Base-by-base conservation (phyloP, 2,113 vertebrate species). In the Oryzias woworae region DNA sequence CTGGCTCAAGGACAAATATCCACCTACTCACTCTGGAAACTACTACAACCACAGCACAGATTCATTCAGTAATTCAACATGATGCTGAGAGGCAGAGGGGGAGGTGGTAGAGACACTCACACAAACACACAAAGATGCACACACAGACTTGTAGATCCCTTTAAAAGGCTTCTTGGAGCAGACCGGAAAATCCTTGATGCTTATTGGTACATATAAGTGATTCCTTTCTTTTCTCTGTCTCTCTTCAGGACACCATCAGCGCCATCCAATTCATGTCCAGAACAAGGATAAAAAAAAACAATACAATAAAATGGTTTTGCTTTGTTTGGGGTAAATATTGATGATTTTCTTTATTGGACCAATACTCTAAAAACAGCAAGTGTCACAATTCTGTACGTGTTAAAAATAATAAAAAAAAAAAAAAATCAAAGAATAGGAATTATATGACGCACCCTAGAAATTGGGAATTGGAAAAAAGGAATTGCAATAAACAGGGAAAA, bases 1-100 rank as follows among this genome's bases (percentile, higher is more conserved):
- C 83, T 82, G 3, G 17, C 66, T 84, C 76, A 87, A 87, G 83
- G 83, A 75, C 85, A 85, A 63, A 69, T 57, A 64, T n/a, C 28
- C 66, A 56, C 60, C 31, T 50, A 73, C 67, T 67, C 50, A 50
- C 44, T 78, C 61, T 50, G 65, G 58, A 65, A 57, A 70, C 42
- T 71, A 73, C 64, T 59, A 76, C 71, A 54, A 60, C 45, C 58
- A 45, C 51, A 71, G 60, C 52, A 56, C 56, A 12, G 41, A 82
- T 80, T 69, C 80, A 81, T 71, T 85, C 78, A 78, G 28, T 70
- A 52, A 61, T 59, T 57, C 59, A 65, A 58, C 1, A 36, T 36
- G 36, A 36, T 36, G 36, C 36, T 12, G 36, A 36, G 36, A 12
- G 8, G 13, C 22, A 20, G 18, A 18, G 46, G 52, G 14, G 16